These are phyloP conservation scores for Hydrotaea cyrtoneurina DNA, from an alignment of 2,888 invertebrate genomes.

Conservation along the genomic window DNA sequence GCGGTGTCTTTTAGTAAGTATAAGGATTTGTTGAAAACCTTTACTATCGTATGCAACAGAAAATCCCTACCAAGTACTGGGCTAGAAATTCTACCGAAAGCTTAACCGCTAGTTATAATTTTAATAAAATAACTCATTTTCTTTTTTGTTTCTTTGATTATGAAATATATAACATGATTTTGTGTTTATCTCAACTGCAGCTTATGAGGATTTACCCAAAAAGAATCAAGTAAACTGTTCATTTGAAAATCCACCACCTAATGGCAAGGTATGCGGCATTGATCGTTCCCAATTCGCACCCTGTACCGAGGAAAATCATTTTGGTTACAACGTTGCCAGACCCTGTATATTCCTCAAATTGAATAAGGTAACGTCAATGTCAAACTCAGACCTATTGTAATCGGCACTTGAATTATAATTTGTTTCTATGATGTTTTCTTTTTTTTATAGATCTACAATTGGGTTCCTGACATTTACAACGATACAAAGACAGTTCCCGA, in stretches of 20 bases:
- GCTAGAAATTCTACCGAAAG: conserved; percentile 5
- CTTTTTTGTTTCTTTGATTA: conserved; percentile 13
- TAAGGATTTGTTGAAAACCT: neutral
- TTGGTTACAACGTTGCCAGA: conserved; percentile 91
- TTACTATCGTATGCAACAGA: neutral
- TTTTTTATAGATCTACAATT: conserved; percentile 89
- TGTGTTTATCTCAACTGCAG: conserved; percentile 68
- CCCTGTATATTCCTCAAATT: conserved; percentile 98
- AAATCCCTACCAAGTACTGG: neutral
- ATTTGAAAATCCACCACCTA: conserved; percentile 83
- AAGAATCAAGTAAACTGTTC: conserved; percentile 86
- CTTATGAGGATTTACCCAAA: conserved; percentile 81
- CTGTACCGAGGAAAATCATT: conserved; percentile 89
- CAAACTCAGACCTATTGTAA: neutral
- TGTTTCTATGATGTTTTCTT: neutral
- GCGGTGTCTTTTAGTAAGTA: conserved; percentile 35
- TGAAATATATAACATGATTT: conserved; percentile 1
- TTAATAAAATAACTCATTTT: neutral
- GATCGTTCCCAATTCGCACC: conserved; percentile 87
- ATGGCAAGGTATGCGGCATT: conserved; percentile 91
- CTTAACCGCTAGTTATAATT: neutral
- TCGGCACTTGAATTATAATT: neutral
- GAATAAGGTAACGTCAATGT: conserved; percentile 89
- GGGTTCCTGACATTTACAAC: conserved; percentile 91
- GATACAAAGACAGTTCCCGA: conserved; percentile 86